phyloP scores from a whole-genome alignment of 2,888 invertebrate species.

The Aporophyla lueneburgensis region DNA sequence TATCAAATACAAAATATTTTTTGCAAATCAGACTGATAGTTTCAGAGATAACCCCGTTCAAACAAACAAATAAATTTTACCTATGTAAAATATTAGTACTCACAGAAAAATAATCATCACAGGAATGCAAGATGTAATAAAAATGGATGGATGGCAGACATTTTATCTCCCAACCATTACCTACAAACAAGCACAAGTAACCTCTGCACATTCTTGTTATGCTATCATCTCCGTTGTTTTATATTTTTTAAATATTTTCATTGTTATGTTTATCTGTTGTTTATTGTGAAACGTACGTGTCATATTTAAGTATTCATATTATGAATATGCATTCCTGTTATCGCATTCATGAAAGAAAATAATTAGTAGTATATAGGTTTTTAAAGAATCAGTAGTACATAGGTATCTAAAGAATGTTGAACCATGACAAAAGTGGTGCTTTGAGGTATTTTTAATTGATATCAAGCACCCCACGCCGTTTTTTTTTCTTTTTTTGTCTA shows the following conservation, averaged over 20 bases:
- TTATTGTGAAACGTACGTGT: slow-evolving; percentile 50
- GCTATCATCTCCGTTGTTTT: slow-evolving; percentile 36
- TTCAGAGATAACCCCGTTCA: too few species aligned
- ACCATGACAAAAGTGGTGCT: neutral
- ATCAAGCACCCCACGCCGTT: too few species aligned
- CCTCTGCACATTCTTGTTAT: slow-evolving; percentile 25
- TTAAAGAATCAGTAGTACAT: neutral
- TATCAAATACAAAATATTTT: too few species aligned
- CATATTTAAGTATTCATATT: slow-evolving; percentile 23
- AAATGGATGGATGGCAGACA: slow-evolving; percentile 2
- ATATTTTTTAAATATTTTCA: slow-evolving; percentile 14
- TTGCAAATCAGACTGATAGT: too few species aligned
- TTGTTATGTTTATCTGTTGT: slow-evolving; percentile 49
- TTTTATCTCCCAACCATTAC: slow-evolving; percentile 18
- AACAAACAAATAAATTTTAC: too few species aligned
- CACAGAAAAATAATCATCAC: neutral
- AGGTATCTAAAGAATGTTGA: neutral
- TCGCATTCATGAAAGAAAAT: neutral
- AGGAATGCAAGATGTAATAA: slow-evolving; percentile 6
- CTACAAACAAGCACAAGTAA: slow-evolving; percentile 1
- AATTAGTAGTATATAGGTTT: neutral
- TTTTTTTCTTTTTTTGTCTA: too few species aligned
- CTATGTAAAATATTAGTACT: too few species aligned
- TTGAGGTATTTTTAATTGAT: too few species aligned
- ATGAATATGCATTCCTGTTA: slow-evolving; percentile 5